Percentiles rank a stretch among this genome's conserved stretches.
Evolutionary conservation across 2,888 invertebrate species (phyloP).

Genomic region (Phlogophora meticulosa): DNA sequence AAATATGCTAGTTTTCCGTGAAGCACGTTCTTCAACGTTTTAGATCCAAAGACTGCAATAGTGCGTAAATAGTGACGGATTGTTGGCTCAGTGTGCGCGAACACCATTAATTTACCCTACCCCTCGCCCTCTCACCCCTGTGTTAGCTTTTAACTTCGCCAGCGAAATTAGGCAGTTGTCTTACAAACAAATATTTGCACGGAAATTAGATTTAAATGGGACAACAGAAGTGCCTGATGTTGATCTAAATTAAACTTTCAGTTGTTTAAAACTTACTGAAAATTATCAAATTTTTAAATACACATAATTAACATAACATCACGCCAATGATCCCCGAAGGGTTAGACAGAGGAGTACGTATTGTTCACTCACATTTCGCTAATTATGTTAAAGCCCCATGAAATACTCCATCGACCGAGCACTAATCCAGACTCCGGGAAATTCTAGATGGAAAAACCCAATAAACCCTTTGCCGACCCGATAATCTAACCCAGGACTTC

Average conservation of each 20-base stretch:
- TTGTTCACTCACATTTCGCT: no score
- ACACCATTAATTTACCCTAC: constrained; percentile 52
- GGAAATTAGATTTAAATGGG: constrained; percentile 39
- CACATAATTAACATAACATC: no score
- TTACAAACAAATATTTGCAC: constrained; percentile 45
- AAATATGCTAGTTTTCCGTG: constrained; percentile 33
- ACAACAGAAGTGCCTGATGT: neutral
- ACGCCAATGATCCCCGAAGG: no score
- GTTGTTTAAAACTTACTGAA: constrained; percentile 1
- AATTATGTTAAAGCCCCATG: no score
- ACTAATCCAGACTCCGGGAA: no score
- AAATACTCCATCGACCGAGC: no score
- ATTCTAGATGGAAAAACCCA: no score
- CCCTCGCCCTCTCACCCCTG: neutral
- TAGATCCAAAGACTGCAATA: constrained; percentile 46
- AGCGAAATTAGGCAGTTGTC: constrained; percentile 52
- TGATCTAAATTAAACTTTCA: constrained; percentile 15
- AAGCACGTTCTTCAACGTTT: constrained; percentile 37
- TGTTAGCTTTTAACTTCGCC: constrained; percentile 49
- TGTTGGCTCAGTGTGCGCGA: constrained; percentile 57
- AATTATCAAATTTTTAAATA: no score
- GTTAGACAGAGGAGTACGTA: no score
- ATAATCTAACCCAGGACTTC: no score
- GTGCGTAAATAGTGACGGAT: constrained; percentile 60
- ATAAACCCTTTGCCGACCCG: no score